phyloP scores from a whole-genome alignment of 2,888 invertebrate species.

The Himalopsyche tibetana region DNA sequence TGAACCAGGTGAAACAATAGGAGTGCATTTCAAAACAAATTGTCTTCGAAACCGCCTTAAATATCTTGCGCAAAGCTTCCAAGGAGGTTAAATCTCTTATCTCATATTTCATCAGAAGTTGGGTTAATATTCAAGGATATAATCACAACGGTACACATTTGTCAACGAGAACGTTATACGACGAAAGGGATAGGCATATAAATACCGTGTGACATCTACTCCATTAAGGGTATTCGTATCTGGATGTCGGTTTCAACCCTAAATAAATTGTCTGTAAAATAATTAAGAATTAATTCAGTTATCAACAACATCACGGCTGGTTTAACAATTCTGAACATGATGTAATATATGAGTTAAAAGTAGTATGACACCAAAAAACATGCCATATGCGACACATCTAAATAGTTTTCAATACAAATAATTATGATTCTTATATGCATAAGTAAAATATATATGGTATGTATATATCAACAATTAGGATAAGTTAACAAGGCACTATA shows the following conservation, averaged over 20 bases:
- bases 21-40: neutral
- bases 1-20: conserved; percentile 38
- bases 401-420: no score
- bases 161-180: conserved; percentile 31
- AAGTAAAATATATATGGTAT: no score
- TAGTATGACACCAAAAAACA: no score
- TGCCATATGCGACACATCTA: no score
- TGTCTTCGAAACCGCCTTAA: neutral
- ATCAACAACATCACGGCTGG: neutral
- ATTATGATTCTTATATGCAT: no score
- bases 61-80: neutral
- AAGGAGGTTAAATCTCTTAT: conserved; percentile 14
- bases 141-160: conserved; percentile 35
- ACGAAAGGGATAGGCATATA: conserved; percentile 34
- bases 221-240: conserved; percentile 26
- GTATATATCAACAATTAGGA: no score
- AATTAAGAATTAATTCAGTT: conserved; percentile 40
- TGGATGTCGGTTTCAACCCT: conserved; percentile 33
- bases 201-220: conserved; percentile 35
- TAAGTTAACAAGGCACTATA: no score
- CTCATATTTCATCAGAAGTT: conserved; percentile 36
- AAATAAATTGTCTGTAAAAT: conserved; percentile 38
- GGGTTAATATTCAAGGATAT: conserved; percentile 42
- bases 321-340: neutral
- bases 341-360: neutral